Evolutionary conservation across 2,888 invertebrate species (phyloP), one percentile per base, ranked within the genome.

Genomic region (Lepetodrilus schrolli): DNA sequence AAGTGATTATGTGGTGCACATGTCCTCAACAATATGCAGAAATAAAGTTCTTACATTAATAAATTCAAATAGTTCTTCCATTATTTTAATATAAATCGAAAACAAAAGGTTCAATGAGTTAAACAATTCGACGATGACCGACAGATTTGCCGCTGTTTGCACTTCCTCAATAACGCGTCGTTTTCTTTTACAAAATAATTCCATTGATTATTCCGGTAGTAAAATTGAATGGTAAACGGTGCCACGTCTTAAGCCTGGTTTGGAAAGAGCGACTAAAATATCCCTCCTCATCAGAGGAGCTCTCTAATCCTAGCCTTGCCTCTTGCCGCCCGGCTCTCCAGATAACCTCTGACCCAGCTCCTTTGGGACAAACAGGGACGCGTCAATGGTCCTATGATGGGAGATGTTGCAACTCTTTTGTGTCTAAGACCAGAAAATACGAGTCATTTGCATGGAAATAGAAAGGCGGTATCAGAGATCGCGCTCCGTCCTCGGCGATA

Each of bases 361-460:
- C 68, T 47, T n/a, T 13, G 68, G 47, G 68, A 68, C 47, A 23
- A 47, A 47, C 68, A 30, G 68, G 26, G 17, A 43, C 21, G 47
- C 68, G 68, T 26, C 68, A 47, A 68, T 23, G 26, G 30, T 26
- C 0, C 47, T 13, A 70, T 72, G 76, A 76, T 74, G 66, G 74
- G 68, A 74, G 66, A 71, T 74, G 74, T 71, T 73, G 74, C 72
- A 72, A 74, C 74, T 72, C 76, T 76, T 76, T 76, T 69, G 68
- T 74, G 69, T 71, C 72, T 76, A 76, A 76, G 73, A 73, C 76
- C 73, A 74, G 74, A 74, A 76, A 76, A 76, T 74, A 68, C 74
- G 70, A 66, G 74, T 72, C 72, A 76, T 76, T 76, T 74, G 72
- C 74, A 76, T 76, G 68, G 76, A 76, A 76, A 76, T 76, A 69